phyloP scores from a whole-genome alignment of 2,113 vertebrate genomes.

The Datnioides undecimradiatus region DNA sequence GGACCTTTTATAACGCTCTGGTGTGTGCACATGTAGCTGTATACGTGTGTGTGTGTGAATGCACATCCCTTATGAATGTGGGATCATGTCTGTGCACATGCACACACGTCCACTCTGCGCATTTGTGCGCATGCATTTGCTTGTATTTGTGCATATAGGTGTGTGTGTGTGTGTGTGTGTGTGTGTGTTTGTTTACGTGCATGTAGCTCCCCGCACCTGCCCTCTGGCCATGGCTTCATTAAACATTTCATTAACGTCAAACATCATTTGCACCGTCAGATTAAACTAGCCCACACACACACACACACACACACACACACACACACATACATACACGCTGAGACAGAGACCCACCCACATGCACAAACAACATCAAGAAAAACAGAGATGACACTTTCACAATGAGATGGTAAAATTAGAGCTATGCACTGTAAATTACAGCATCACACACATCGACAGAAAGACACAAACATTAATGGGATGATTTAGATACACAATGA shows the following conservation, averaged over 20 bases:
- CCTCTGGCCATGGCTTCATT: conserved; percentile 75
- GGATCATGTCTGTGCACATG: neutral
- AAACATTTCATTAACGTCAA: conserved; percentile 82
- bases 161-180: neutral
- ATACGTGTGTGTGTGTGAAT: neutral
- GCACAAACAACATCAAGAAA: conserved; percentile 30
- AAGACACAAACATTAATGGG: conserved; percentile 11
- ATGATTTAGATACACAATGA: neutral
- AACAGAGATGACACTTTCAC: conserved; percentile 28
- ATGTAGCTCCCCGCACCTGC: conserved; percentile 28
- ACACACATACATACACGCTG: no score
- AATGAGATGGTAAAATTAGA: conserved; percentile 21
- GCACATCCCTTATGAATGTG: neutral
- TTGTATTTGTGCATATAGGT: conserved; percentile 16
- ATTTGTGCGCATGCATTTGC: neutral
- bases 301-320: neutral
- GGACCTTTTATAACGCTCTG: conserved; percentile 49
- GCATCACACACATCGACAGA: conserved; percentile 10
- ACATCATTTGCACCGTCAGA: conserved; percentile 70
- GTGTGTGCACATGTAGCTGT: neutral
- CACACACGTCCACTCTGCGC: neutral
- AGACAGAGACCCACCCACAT: conserved; percentile 10
- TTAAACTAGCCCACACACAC: conserved; percentile 35
- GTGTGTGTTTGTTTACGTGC: conserved; percentile 17
- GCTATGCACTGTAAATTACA: conserved; percentile 20